Evolutionary conservation across 2,888 invertebrate species (phyloP).

Genomic region (Gastracanthus pulcherrimus): DNA sequence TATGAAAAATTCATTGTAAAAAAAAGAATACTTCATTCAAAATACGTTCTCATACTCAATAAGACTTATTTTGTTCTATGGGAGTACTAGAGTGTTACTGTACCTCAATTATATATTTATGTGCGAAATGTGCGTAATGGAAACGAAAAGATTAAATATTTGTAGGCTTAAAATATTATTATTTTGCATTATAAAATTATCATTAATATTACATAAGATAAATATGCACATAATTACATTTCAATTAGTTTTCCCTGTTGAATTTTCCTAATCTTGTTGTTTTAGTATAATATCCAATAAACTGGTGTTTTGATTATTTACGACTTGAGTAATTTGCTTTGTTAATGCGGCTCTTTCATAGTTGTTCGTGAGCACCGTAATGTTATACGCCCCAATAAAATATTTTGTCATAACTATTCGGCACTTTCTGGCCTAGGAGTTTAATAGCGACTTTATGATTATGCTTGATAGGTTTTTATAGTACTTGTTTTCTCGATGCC

Average conservation of each 20-base stretch:
- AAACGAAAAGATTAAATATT: too few species aligned
- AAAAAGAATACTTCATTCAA: too few species aligned
- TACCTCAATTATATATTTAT: too few species aligned
- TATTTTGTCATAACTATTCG: slow-evolving; percentile 13
- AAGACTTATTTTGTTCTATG: too few species aligned
- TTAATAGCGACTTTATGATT: not conserved
- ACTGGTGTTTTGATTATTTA: not conserved
- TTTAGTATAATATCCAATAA: not conserved
- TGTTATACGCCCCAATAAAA: slow-evolving; percentile 2
- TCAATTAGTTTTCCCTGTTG: not conserved
- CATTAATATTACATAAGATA: too few species aligned
- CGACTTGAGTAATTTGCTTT: not conserved
- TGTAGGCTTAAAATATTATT: too few species aligned
- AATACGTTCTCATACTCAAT: too few species aligned
- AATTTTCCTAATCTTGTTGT: not conserved
- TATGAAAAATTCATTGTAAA: too few species aligned
- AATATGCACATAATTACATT: not conserved
- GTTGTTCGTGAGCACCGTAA: not conserved
- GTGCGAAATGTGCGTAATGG: too few species aligned
- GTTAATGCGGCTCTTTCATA: not conserved
- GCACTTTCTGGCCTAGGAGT: not conserved
- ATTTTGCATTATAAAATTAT: too few species aligned
- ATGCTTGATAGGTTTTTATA: not conserved
- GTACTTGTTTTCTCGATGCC: not conserved
- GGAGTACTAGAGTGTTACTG: too few species aligned